Evolutionary conservation across 2,888 invertebrate species (phyloP), one percentile per base, ranked within the genome.

Genomic region (Tinea trinotella): DNA sequence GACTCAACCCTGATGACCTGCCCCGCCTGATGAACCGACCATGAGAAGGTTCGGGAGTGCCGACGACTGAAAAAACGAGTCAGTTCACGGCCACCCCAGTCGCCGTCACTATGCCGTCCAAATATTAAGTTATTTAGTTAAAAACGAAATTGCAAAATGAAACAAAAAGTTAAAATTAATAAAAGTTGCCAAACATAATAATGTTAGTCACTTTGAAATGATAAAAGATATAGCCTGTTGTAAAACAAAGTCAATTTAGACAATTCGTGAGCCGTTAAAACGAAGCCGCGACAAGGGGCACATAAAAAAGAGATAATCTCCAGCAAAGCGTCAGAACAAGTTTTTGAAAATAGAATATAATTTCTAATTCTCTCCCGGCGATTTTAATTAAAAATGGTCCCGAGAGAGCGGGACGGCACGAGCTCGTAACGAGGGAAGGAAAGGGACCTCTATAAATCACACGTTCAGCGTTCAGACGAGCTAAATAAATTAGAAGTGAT

Each of bases 291-390:
- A 68, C 80, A 72, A 58, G 85, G 83, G 85, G 75, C 81, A 76
- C 83, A 82, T 85, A 84, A 85, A 85, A 84, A 83, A 76, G 66
- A 80, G 77, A 83, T 84, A 82, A 85, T 83, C 84, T 79, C 76
- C 74, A 63, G 76, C 84, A 83, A 84, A 83, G 74, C 83, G 76
- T 76, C 83, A 76, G 82, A 80, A 73, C 84, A 84, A 85, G 83
- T 85, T 83, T 84, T 81, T 76, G 83, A 78, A 85, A 85, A 85
- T 85, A 85, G 85, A 85, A 85, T 85, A 85, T 85, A 85, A 84
- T 85, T 85, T 84, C 85, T 83, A 83, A 85, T 85, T 84, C 60
- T 57, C 83, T 84, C 81, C 65, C 79, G 78, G 80, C 76, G 81
- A 82, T 84, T 84, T 85, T 84, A 85, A 85, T 85, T 85, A 85